Conservation (phyloP, 2,113 vertebrate species). For the Grus americana region DNA sequence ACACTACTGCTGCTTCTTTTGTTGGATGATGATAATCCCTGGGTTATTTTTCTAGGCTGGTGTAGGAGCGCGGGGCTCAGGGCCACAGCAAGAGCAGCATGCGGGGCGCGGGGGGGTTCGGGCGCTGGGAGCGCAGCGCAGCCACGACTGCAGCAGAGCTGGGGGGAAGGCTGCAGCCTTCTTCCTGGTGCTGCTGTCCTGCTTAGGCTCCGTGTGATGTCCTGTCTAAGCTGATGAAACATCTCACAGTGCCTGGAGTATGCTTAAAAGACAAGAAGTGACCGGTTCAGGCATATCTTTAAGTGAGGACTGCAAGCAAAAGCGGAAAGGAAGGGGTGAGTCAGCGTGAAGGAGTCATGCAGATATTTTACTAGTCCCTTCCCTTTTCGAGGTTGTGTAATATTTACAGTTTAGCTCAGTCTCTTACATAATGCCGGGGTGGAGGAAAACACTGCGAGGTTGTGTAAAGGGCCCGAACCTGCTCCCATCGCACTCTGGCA, state of each 20-base stretch:
- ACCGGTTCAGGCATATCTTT: not conserved
- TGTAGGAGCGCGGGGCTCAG: not conserved
- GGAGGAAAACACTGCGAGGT: not conserved
- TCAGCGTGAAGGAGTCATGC: not conserved
- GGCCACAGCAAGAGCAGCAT: not conserved
- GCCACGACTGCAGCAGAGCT: not conserved
- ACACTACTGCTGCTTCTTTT: not conserved
- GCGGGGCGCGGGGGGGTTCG: rapidly evolving
- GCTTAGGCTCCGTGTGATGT: not conserved
- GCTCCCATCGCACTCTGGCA: not conserved
- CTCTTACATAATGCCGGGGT: conserved; percentile 2
- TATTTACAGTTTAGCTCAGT: conserved; percentile 37
- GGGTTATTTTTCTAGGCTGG: not conserved
- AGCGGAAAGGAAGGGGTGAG: not conserved
- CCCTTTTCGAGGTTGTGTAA: not conserved
- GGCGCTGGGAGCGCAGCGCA: not conserved
- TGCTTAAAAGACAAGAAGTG: not conserved
- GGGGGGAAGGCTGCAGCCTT: not conserved
- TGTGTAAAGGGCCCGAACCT: not conserved
- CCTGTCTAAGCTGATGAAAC: not conserved
- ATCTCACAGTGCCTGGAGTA: not conserved
- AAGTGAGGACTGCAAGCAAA: not conserved
- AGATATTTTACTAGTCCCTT: conserved; percentile 19
- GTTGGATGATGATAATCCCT: not conserved
- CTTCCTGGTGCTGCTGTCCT: not conserved